Conservation (phyloP, 1,140 invertebrate genomes). For the Diploscapter pachys region DNA sequence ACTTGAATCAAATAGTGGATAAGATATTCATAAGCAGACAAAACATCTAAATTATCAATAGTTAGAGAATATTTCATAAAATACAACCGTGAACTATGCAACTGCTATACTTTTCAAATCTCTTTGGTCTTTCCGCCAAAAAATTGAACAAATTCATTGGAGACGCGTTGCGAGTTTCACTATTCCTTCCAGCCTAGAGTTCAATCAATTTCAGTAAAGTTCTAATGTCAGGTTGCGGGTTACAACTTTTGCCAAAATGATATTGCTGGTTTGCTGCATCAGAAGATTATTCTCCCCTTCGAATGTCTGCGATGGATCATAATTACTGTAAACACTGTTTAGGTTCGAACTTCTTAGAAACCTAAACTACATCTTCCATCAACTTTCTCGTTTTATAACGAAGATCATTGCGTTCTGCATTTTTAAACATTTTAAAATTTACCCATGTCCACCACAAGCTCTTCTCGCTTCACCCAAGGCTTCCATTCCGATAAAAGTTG, state of each 20-base stretch:
- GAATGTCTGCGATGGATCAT: slow-evolving; percentile 88
- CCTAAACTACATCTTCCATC: slow-evolving; percentile 11
- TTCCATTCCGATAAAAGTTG: slow-evolving; percentile 77
- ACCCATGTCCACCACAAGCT: slow-evolving; percentile 76
- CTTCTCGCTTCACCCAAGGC: slow-evolving; percentile 84
- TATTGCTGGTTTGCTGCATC: slow-evolving; percentile 87
- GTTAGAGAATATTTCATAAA: not conserved
- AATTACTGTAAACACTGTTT: slow-evolving; percentile 77
- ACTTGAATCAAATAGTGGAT: slow-evolving; percentile 23
- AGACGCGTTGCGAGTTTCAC: slow-evolving; percentile 1
- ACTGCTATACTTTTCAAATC: slow-evolving; percentile 10
- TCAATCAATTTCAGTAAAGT: not conserved
- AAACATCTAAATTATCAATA: slow-evolving; percentile 10
- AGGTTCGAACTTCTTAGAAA: slow-evolving; percentile 69
- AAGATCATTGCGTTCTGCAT: not conserved
- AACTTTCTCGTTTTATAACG: no score
- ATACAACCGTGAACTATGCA: slow-evolving; percentile 12
- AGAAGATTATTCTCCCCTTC: slow-evolving; percentile 95
- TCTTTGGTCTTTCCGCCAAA: slow-evolving; percentile 6
- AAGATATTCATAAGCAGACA: slow-evolving; percentile 36
- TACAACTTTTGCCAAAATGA: slow-evolving; percentile 65
- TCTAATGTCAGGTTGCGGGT: not conserved
- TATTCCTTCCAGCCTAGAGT: not conserved
- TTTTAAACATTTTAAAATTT: not conserved
- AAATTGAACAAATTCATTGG: slow-evolving; percentile 33